phyloP scores from a whole-genome alignment of 2,888 invertebrate genomes.

The Atrina japonica region DNA sequence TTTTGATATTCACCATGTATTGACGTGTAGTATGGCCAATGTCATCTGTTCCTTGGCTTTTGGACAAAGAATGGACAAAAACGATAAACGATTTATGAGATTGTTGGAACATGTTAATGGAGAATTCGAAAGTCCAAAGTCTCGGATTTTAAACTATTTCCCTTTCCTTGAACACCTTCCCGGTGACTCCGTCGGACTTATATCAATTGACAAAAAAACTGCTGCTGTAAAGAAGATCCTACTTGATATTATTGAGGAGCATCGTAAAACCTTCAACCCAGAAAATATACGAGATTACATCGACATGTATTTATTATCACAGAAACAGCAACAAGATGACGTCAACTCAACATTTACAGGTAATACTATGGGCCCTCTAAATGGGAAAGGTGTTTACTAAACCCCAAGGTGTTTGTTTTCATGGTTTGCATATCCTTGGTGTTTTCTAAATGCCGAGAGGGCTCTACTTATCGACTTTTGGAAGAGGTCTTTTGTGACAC shows the following conservation, averaged over 20 bases:
- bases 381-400: too few species aligned
- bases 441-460: too few species aligned
- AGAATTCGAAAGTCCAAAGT: constrained; percentile 2
- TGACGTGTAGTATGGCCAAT: constrained; percentile 39
- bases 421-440: too few species aligned
- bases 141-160: constrained; percentile 11
- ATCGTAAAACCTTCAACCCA: neutral
- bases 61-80: constrained; percentile 39
- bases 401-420: too few species aligned
- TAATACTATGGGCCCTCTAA: too few species aligned
- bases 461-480: too few species aligned
- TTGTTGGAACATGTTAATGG: constrained; percentile 33
- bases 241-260: neutral
- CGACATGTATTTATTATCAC: neutral
- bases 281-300: constrained; percentile 12
- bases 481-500: too few species aligned
- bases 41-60: constrained; percentile 48
- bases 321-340: neutral
- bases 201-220: constrained; percentile 7
- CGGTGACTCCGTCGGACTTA: constrained; percentile 25
- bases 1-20: constrained; percentile 24
- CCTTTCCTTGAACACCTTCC: constrained; percentile 39
- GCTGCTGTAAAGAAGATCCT: constrained; percentile 9
- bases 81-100: constrained; percentile 37
- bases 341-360: constrained; percentile 3